Conservation (phyloP, 2,888 invertebrate genomes). For the Cremastobaeus sp. region DNA sequence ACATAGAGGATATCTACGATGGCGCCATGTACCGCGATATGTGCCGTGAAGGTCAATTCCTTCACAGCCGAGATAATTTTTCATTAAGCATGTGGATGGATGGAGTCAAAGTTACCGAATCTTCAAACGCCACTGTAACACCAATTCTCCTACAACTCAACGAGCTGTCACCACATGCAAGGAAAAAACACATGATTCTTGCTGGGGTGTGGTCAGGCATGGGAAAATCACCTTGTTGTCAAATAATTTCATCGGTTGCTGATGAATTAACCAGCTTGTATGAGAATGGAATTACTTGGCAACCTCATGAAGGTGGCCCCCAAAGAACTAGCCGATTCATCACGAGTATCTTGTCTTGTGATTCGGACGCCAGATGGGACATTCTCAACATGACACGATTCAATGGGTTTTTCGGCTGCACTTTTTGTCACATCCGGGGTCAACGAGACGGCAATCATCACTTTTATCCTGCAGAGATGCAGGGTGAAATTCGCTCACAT, state of each 20-base stretch:
- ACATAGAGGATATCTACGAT: neutral
- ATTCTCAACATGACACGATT: neutral
- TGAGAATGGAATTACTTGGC: conserved; percentile 13
- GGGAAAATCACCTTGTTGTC: neutral
- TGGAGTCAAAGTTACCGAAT: conserved; percentile 24
- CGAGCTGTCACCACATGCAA: conserved; percentile 46
- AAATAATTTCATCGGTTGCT: neutral
- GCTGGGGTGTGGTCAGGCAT: neutral
- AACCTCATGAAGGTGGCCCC: conserved; percentile 7
- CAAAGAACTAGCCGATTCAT: conserved; percentile 10
- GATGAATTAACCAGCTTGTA: neutral
- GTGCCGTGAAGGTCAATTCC: neutral
- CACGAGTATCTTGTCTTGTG: neutral
- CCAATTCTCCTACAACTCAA: conserved; percentile 47
- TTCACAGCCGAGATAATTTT: neutral
- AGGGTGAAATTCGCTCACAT: neutral
- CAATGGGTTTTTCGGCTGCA: neutral
- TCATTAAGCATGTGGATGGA: conserved; percentile 31
- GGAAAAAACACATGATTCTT: conserved; percentile 34
- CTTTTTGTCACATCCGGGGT: neutral
- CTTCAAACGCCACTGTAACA: conserved; percentile 34
- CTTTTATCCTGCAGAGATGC: neutral
- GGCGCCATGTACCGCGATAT: conserved; percentile 4
- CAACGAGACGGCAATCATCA: neutral
- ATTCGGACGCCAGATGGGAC: conserved; percentile 3